Base-by-base conservation (phyloP, 1,140 invertebrate species). In the Nasonia vitripennis region DNA sequence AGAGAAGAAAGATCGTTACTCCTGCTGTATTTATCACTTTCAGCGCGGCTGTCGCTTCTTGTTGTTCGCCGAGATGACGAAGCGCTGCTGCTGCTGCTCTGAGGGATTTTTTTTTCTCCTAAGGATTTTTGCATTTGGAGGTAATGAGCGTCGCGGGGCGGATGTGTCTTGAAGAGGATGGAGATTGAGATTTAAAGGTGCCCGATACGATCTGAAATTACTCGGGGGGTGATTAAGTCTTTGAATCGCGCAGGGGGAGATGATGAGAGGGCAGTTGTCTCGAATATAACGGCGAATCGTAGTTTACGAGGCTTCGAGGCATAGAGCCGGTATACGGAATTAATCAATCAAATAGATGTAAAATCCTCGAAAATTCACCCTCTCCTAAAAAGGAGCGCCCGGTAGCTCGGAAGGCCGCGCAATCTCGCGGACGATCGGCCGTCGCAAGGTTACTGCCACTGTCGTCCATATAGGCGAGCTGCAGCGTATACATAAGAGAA, bases 401-500 rank as follows among this genome's bases (percentile, higher is more conserved):
- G 11, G 27, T 45, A 45, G 41, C 20, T 9, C 10, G n/a, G 51
- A 10, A n/a, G n/a, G 41, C 2, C 7, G 10, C 78, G 62, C 10
- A 71, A 81, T 34, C 34, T 62, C 55, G 27, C 14, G 17, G 67
- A 27, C 31, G 55, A 80, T 78, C 77, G 78, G 12, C 14, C 78
- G 10, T 48, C 81, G 37, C 73, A 78, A 83, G 74, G 74, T 83
- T 77, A 83, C 73, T 77, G 81, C 48, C 81, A 82, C 71, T 20
- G 17, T 62, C 34, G 73, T 41, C 23, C 34, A 34, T 31, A 34
- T 6, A 37, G 27, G 27, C 34, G 34, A 37, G 34, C 34, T 37
- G 34, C 34, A 37, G 5, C 34, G 34, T 37, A 27, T 71, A 12
- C 14, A 34, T 9, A 71, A 71, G 7, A 71, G 23, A 71, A 34